phyloP scores from a whole-genome alignment of 1,140 invertebrate species.

The Babylonia areolata region DNA sequence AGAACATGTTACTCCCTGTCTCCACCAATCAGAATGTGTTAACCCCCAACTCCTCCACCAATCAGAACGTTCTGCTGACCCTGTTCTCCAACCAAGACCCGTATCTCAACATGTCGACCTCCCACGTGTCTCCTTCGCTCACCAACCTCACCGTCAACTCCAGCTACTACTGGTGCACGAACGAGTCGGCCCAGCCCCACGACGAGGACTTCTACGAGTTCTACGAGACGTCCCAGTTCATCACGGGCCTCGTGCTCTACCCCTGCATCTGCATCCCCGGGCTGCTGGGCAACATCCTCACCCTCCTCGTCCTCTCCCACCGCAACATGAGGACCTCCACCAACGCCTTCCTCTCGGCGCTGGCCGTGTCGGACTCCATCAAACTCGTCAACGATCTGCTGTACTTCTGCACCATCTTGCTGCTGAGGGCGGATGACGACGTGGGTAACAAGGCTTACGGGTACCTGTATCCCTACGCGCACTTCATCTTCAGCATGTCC shows the following conservation, averaged over 20 bases:
- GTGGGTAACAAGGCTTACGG: constrained; percentile 61
- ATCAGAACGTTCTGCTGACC: background rate
- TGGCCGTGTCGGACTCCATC: constrained; percentile 85
- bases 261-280: constrained; percentile 84
- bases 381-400: constrained; percentile 84
- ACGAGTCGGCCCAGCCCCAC: constrained; percentile 19
- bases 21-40: background rate
- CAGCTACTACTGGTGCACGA: constrained; percentile 21
- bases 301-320: constrained; percentile 84
- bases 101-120: background rate
- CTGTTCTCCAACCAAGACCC: background rate
- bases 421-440: constrained; percentile 57
- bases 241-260: constrained; percentile 79
- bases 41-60: no score
- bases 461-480: constrained; percentile 72
- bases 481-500: constrained; percentile 72
- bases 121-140: background rate
- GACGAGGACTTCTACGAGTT: constrained; percentile 55
- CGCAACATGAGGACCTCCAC: constrained; percentile 85
- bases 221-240: constrained; percentile 62
- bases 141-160: background rate
- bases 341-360: constrained; percentile 84
- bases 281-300: constrained; percentile 84
- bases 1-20: background rate
- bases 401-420: constrained; percentile 81